These are phyloP conservation scores for Dallia pectoralis DNA, from an alignment of 2,797 vertebrate genomes.

Conservation along the genomic window DNA sequence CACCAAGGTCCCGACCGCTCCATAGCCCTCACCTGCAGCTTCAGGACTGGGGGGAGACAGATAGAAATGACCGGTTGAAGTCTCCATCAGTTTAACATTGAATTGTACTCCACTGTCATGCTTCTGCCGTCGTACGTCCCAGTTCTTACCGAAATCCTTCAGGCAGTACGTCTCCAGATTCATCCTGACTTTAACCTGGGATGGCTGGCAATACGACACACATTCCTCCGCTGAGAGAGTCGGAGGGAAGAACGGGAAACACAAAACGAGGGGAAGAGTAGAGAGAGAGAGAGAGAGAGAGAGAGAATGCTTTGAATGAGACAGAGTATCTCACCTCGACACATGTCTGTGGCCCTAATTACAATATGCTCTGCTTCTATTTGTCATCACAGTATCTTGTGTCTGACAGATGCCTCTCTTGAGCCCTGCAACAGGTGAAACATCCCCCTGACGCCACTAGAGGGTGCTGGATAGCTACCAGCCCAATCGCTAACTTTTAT, in stretches of 20 bases:
- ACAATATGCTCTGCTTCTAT: constrained; percentile 69
- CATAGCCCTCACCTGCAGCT: constrained; percentile 78
- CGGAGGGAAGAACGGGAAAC: constrained; percentile 20
- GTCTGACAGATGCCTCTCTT: constrained; percentile 64
- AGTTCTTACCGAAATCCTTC: constrained; percentile 80
- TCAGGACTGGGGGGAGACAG: constrained; percentile 74
- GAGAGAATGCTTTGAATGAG: constrained; percentile 43
- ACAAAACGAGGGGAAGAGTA: not conserved
- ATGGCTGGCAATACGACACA: constrained; percentile 80
- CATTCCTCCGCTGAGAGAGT: constrained; percentile 80
- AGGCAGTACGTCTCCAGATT: constrained; percentile 85
- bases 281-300: not conserved
- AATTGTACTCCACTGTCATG: not conserved
- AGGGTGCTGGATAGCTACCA: constrained; percentile 58
- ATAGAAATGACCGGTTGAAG: not conserved
- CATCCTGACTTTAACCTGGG: constrained; percentile 83
- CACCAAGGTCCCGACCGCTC: constrained; percentile 83
- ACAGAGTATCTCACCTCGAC: constrained; percentile 53
- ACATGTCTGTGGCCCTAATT: constrained; percentile 67
- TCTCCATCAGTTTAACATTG: not conserved
- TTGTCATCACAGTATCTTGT: constrained; percentile 72
- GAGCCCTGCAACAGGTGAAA: constrained; percentile 55
- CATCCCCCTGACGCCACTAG: constrained; percentile 62
- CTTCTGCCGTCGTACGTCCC: not conserved
- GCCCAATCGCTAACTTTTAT: not conserved